Evolutionary conservation across 1,140 invertebrate species (phyloP).

Genomic region (Calycopis cecrops): DNA sequence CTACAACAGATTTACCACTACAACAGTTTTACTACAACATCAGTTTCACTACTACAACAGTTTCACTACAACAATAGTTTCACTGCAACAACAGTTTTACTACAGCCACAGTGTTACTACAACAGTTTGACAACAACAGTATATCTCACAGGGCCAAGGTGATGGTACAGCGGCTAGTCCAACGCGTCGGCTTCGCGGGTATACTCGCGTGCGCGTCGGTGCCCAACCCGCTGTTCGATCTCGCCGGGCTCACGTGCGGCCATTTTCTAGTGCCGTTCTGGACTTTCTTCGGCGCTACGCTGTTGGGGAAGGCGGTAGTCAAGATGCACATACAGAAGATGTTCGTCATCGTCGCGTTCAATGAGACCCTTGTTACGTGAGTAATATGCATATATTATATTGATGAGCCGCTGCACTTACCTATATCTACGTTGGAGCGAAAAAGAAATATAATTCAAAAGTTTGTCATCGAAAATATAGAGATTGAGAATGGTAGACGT

Average conservation of each 20-base stretch:
- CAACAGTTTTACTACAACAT: too few species aligned
- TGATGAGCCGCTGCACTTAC: too few species aligned
- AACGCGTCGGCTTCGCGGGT: slow-evolving; percentile 97
- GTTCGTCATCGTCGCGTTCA: slow-evolving; percentile 85
- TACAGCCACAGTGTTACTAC: too few species aligned
- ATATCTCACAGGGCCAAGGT: slow-evolving; percentile 81
- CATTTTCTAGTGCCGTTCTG: slow-evolving; percentile 99
- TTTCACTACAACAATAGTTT: too few species aligned
- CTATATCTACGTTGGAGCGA: too few species aligned
- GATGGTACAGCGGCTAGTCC: slow-evolving; percentile 93
- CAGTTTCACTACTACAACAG: too few species aligned
- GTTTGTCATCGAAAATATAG: too few species aligned
- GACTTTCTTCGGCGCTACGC: slow-evolving; percentile 99
- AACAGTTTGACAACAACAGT: too few species aligned
- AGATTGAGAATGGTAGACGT: too few species aligned
- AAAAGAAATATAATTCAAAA: too few species aligned
- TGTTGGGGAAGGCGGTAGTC: slow-evolving; percentile 98
- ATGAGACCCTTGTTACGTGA: slow-evolving; percentile 85
- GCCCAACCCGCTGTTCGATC: slow-evolving; percentile 99
- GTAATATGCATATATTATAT: slow-evolving; percentile 29
- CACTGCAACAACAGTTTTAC: too few species aligned
- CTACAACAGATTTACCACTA: too few species aligned
- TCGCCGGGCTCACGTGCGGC: slow-evolving; percentile 98
- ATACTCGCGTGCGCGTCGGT: slow-evolving; percentile 98
- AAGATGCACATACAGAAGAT: slow-evolving; percentile 99